Percentiles rank a stretch among this genome's conserved stretches.
Conservation (phyloP, 2,888 invertebrate species). For the Corbicula japonica region DNA sequence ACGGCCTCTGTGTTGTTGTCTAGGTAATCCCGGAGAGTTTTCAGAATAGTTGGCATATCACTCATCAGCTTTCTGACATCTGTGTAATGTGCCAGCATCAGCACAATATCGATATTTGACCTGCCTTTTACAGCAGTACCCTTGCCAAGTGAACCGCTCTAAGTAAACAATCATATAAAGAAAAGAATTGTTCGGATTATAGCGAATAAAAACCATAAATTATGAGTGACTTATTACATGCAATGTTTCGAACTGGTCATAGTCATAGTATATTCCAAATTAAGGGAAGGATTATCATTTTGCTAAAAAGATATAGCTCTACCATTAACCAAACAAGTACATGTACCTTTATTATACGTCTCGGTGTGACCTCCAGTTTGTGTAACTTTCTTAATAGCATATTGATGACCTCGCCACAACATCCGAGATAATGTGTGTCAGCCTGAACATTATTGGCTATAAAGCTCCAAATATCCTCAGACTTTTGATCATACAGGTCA, state of each 20-base stretch:
- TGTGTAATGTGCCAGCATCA: conserved; percentile 32
- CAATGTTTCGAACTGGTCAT: background rate
- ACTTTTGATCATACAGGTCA: background rate
- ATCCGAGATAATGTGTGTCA: background rate
- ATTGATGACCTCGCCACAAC: conserved; percentile 6
- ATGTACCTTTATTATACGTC: conserved; percentile 14
- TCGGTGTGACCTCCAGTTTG: no score
- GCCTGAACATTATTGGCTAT: background rate
- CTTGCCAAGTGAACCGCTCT: conserved; percentile 64
- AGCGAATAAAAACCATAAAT: no score
- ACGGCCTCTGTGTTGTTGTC: background rate
- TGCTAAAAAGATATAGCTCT: no score
- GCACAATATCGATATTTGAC: conserved; percentile 56
- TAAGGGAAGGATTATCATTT: background rate
- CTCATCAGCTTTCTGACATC: conserved; percentile 8
- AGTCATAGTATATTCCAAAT: background rate
- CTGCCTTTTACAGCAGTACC: conserved; percentile 58
- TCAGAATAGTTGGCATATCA: conserved; percentile 5
- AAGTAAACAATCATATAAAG: background rate
- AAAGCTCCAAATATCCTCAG: no score
- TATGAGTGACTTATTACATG: no score
- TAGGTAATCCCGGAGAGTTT: background rate
- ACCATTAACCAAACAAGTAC: background rate
- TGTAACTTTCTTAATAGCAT: background rate
- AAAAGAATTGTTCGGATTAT: no score